Conservation (phyloP, 2,113 vertebrate species). For the Guaruba guarouba region DNA sequence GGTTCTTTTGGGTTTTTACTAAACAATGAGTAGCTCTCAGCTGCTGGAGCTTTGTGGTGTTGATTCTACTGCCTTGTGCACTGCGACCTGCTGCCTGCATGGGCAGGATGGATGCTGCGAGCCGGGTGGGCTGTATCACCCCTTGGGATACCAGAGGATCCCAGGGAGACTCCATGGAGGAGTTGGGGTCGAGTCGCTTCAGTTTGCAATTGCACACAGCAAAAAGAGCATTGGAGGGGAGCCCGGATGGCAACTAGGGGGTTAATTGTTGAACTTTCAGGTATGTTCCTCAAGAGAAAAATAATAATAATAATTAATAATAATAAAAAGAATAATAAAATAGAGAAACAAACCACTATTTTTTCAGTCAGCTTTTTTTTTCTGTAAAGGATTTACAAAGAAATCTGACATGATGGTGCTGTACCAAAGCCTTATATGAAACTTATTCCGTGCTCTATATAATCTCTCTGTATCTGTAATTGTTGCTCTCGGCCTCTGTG, state of each 20-base stretch:
- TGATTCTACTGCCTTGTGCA: slow-evolving; percentile 22
- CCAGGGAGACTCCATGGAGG: neutral
- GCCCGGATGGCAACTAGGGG: slow-evolving; percentile 72
- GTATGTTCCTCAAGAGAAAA: slow-evolving; percentile 73
- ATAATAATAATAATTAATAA: neutral
- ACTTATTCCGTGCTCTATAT: slow-evolving; percentile 69
- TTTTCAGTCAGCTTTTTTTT: slow-evolving; percentile 78
- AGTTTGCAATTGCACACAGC: slow-evolving; percentile 36
- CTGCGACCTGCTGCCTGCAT: neutral
- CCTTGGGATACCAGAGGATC: neutral
- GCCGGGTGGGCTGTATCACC: neutral
- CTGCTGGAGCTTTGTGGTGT: slow-evolving; percentile 47
- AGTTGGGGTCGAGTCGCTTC: neutral
- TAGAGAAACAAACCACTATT: slow-evolving; percentile 70
- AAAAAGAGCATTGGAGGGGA: slow-evolving; percentile 52
- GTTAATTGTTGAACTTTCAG: slow-evolving; percentile 80
- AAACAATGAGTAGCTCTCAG: slow-evolving; percentile 19
- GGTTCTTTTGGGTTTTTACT: neutral
- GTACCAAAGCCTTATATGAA: slow-evolving; percentile 83
- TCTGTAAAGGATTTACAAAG: slow-evolving; percentile 74
- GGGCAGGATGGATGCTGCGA: neutral
- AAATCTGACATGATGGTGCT: slow-evolving; percentile 80
- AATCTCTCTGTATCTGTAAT: slow-evolving; percentile 70
- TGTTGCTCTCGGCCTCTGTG: slow-evolving; percentile 63
- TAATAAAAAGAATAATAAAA: neutral